phyloP scores from a whole-genome alignment of 2,888 invertebrate species.

The Bimastos eiseni region DNA sequence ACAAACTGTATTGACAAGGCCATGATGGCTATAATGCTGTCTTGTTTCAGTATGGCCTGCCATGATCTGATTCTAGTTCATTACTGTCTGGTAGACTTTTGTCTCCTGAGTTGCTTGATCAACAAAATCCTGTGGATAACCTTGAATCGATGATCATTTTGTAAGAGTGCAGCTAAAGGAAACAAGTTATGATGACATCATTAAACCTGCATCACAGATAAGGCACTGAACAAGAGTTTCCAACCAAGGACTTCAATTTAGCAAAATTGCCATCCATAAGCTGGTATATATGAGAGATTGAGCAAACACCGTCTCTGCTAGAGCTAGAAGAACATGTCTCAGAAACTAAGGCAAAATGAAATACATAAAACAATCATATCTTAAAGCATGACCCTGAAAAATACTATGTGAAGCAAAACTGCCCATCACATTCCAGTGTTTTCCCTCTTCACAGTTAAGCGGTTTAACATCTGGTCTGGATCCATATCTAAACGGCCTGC shows the following conservation, averaged over 20 bases:
- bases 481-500: background rate
- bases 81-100: too few species aligned
- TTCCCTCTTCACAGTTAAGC: background rate
- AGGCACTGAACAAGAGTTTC: background rate
- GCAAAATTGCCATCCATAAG: background rate
- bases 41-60: too few species aligned
- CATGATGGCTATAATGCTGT: too few species aligned
- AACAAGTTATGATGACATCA: background rate
- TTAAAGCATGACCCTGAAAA: background rate
- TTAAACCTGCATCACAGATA: background rate
- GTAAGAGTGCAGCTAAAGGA: too few species aligned
- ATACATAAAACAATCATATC: background rate
- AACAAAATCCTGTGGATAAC: too few species aligned
- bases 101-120: too few species aligned
- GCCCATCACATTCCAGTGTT: background rate
- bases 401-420: background rate
- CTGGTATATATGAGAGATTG: background rate
- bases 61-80: too few species aligned
- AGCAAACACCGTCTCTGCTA: background rate
- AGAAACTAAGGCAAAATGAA: background rate
- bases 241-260: background rate
- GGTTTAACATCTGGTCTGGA: background rate
- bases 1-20: too few species aligned
- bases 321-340: background rate
- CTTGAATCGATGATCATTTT: too few species aligned